phyloP scores from a whole-genome alignment of 2,888 invertebrate species.

The Pyrochroa serraticornis region DNA sequence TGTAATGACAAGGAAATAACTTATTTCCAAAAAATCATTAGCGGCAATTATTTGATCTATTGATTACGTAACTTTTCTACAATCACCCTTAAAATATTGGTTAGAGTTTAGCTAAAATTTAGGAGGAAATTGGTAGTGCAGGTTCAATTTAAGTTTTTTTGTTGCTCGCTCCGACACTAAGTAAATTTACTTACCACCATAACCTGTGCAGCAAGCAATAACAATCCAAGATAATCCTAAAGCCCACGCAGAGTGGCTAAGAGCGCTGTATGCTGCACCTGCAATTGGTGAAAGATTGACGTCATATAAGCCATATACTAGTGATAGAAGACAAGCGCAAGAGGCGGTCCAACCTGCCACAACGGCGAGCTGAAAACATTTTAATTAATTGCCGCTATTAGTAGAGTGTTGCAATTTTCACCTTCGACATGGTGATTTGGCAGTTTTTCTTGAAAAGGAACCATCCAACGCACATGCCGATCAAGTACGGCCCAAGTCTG shows the following conservation, averaged over 20 bases:
- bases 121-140: too few species aligned
- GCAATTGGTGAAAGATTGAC: conserved; percentile 70
- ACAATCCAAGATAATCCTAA: conserved; percentile 82
- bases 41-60: too few species aligned
- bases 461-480: conserved; percentile 86
- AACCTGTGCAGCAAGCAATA: conserved; percentile 82
- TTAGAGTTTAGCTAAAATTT: too few species aligned
- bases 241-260: conserved; percentile 86
- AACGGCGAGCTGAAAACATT: conserved; percentile 64
- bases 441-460: conserved; percentile 82
- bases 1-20: too few species aligned
- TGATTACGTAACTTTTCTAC: too few species aligned
- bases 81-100: too few species aligned
- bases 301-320: conserved; percentile 80
- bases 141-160: too few species aligned
- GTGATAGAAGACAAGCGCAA: conserved; percentile 68
- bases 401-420: conserved; percentile 46
- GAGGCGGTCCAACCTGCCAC: conserved; percentile 74
- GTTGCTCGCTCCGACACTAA: too few species aligned
- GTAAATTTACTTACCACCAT: conserved; percentile 71
- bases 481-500: conserved; percentile 80
- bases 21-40: too few species aligned
- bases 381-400: neutral
- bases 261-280: conserved; percentile 79
- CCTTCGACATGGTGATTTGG: conserved; percentile 75